These are phyloP conservation scores for Elanus axillaris DNA, from an alignment of 2,113 vertebrate species.

Conservation along the genomic window DNA sequence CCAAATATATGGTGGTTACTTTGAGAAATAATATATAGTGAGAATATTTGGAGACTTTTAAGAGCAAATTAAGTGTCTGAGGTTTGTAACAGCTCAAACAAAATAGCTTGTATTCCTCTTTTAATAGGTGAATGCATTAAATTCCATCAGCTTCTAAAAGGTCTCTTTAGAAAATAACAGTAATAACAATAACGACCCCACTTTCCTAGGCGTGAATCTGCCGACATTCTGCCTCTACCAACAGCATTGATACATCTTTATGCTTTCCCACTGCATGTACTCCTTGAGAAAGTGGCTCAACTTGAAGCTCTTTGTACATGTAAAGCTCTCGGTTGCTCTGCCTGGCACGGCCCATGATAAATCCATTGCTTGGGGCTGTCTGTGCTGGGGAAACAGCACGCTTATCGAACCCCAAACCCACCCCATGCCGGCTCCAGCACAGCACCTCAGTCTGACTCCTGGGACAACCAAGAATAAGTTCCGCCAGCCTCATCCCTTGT, in stretches of 20 bases:
- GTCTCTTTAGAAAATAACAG: conserved; percentile 50
- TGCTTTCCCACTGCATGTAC: not conserved
- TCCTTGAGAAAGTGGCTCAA: not conserved
- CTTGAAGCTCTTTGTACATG: not conserved
- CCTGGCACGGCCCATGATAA: not conserved
- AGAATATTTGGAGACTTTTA: conserved; percentile 28
- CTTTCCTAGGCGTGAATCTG: not conserved
- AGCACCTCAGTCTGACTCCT: not conserved
- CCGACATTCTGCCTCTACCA: not conserved
- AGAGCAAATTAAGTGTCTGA: conserved; percentile 35
- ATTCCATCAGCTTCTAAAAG: conserved; percentile 33
- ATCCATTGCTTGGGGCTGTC: not conserved
- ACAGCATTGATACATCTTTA: not conserved
- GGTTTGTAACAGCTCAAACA: conserved; percentile 44
- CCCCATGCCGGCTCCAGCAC: not conserved
- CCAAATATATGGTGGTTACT: not conserved
- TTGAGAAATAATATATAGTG: not conserved
- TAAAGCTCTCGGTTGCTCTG: not conserved
- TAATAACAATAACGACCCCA: not conserved
- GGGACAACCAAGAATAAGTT: not conserved
- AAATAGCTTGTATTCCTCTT: conserved; percentile 33
- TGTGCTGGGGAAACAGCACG: not conserved
- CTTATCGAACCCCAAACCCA: not conserved
- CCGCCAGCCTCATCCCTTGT: not conserved
- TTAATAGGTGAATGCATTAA: conserved; percentile 21